Evolutionary conservation across 2,888 invertebrate genomes (phyloP).

Genomic region (Adineta ricciae): DNA sequence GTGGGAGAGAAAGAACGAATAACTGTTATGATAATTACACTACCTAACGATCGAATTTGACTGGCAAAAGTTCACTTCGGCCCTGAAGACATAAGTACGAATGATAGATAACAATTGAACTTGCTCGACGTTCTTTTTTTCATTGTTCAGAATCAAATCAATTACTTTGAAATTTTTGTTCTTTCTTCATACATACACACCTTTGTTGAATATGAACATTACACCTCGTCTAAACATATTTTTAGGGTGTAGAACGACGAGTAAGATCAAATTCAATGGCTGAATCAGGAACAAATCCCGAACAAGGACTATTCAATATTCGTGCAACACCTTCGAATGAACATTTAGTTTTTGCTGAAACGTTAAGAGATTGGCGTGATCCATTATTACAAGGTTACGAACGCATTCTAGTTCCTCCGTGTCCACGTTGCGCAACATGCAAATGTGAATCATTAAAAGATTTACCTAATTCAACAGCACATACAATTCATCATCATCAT

Average conservation of each 20-base stretch:
- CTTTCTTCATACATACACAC: background rate
- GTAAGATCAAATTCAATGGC: background rate
- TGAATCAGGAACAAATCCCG: background rate
- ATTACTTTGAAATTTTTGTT: background rate
- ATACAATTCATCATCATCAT: background rate
- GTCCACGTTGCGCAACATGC: background rate
- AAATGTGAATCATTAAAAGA: background rate
- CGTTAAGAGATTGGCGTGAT: slow-evolving; percentile 13
- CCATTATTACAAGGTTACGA: background rate
- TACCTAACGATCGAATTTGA: background rate
- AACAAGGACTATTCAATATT: background rate
- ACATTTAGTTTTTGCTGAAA: background rate
- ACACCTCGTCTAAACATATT: background rate
- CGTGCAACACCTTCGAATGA: background rate
- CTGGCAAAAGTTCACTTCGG: background rate
- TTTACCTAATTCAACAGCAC: background rate
- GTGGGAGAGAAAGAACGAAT: background rate
- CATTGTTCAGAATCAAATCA: background rate
- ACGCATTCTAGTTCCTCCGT: background rate
- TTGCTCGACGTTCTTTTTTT: background rate
- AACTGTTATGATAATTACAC: background rate
- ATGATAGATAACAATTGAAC: background rate
- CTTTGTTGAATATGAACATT: too few species aligned
- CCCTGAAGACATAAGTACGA: background rate
- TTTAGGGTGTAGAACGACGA: background rate